Percentiles rank a stretch among this genome's conserved stretches.
These are phyloP conservation scores for Empis stercorea DNA, from an alignment of 2,888 invertebrate genomes.

Conservation along the genomic window DNA sequence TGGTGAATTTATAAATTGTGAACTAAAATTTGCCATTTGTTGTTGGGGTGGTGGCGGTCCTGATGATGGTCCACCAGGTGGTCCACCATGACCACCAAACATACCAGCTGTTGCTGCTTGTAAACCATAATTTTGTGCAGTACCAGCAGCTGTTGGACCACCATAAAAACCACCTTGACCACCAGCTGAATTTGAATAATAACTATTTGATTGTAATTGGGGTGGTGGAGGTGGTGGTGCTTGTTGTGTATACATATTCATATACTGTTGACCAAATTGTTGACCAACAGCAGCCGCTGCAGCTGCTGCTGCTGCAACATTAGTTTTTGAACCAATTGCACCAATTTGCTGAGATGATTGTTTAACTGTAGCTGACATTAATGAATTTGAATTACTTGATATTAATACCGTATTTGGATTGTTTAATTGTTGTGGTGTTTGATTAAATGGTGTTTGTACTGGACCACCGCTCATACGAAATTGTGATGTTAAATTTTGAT, in stretches of 20 bases:
- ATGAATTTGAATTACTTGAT: slow-evolving; percentile 72
- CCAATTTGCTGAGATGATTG: slow-evolving; percentile 70
- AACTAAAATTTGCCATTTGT: slow-evolving; percentile 36
- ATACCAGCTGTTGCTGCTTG: slow-evolving; percentile 30
- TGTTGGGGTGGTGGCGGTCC: slow-evolving; percentile 30
- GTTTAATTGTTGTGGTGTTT: slow-evolving; percentile 65
- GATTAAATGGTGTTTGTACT: slow-evolving; percentile 50
- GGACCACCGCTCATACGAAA: slow-evolving; percentile 40
- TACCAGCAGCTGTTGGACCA: slow-evolving; percentile 27
- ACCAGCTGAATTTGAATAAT: slow-evolving; percentile 35
- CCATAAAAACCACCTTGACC: slow-evolving; percentile 34
- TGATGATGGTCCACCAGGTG: slow-evolving; percentile 26
- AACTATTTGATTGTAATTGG: slow-evolving; percentile 34
- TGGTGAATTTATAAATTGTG: slow-evolving; percentile 48
- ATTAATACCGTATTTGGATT: slow-evolving; percentile 81
- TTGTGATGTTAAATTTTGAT: slow-evolving; percentile 48
- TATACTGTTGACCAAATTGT: slow-evolving; percentile 29
- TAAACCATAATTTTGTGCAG: slow-evolving; percentile 29
- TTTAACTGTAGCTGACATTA: slow-evolving; percentile 81
- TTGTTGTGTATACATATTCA: slow-evolving; percentile 33
- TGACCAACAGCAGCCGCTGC: slow-evolving; percentile 18
- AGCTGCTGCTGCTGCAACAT: slow-evolving; percentile 24
- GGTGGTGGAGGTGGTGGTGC: slow-evolving; percentile 32
- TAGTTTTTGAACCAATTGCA: slow-evolving; percentile 52
- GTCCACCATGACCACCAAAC: slow-evolving; percentile 33